Evolutionary conservation across 1,140 invertebrate species (phyloP), one percentile per base, ranked within the genome.

Genomic region (Drosophila insularis): DNA sequence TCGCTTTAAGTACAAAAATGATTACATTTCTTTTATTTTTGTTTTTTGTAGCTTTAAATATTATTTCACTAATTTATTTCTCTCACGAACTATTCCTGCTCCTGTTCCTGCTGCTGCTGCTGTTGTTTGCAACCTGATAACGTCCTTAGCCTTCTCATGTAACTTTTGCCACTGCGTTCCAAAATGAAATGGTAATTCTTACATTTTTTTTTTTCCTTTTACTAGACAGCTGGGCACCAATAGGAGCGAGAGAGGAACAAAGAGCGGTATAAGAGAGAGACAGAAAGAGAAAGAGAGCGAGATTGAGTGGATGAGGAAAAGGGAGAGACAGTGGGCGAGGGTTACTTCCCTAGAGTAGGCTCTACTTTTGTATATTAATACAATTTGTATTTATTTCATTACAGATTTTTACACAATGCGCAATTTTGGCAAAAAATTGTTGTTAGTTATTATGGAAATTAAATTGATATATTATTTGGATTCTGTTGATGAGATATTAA

Each of bases 141-240:
- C 68, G 82, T 87, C 84, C 82, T 87, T 81, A 61, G 77, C 75
- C 79, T 87, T 79, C 87, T 86, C 84, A 87, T 80, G 82, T 87
- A 87, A 86, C 82, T 86, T 86, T 87, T 71, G 84, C 82, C 87
- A 87, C 82, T 86, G 84, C 82, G 71, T 73, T 67, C 71, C 81
- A 81, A 87, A 86, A 79, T 73, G 55, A 75, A 50, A 50, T 50
- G 43, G 43, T 50, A 50, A 50, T 50, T 50, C 43, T 50, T 21
- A 63, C 40, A 61, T 46, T 72, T 61, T 72, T 54, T 23, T 27
- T 63, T 39, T 50, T 59, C 40, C 40, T 63, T 68, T 63, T 72
- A 69, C 78, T 63, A 85, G 81, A 85, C 81, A 86, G 81, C 81
- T 85, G 81, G 78, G 81, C 81, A 80, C 70, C 80, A 69, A 61